Evolutionary conservation across 2,113 vertebrate genomes (phyloP), one percentile per base, ranked within the genome.

Genomic region (Apaloderma vittatum): DNA sequence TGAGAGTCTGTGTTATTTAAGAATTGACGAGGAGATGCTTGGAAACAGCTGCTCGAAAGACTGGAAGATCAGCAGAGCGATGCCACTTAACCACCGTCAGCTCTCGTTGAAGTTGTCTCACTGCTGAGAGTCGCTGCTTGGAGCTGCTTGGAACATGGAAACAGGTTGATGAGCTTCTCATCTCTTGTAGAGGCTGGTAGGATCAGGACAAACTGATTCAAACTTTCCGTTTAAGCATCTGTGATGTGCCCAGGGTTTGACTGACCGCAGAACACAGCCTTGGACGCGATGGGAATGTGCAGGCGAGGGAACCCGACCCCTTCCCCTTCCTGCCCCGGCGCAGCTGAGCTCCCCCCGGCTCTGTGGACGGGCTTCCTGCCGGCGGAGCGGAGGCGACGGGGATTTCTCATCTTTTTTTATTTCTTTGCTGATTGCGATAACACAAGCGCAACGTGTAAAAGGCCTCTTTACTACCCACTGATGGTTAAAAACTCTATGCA

Each of bases 311-410:
- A 30, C 79, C 78, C 92, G 93, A 92, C 94, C 94, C 91, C 46
- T 30, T 83, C 13, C 91, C 94, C 91, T 95, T 97, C 93, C 94
- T 95, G 95, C 93, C 83, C 62, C 73, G 5, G 3, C 0, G 0
- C 40, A 18, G 85, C 88, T 65, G 68, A 58, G 88, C 88, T 66
- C 88, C 52, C 80, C 92, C 8, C 80, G 7, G 87, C 34, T 0
- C 37, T 0, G 26, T 87, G 81, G 13, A 67, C 32, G 83, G 54
- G 46, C 70, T 96, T 97, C 95, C 95, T 95, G 90, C 82, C 94
- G 94, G 84, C 94, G 1, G 40, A 90, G 54, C 8, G 0, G 17
- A 49, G 15, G 16, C 2, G 1, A 12, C 0, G 4, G 77, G 58
- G 58, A 61, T 66, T 92, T 94, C 78, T 94, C 40, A 37, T 90